Evolutionary conservation across 1,140 invertebrate species (phyloP).

Genomic region (Tribolium castaneum): DNA sequence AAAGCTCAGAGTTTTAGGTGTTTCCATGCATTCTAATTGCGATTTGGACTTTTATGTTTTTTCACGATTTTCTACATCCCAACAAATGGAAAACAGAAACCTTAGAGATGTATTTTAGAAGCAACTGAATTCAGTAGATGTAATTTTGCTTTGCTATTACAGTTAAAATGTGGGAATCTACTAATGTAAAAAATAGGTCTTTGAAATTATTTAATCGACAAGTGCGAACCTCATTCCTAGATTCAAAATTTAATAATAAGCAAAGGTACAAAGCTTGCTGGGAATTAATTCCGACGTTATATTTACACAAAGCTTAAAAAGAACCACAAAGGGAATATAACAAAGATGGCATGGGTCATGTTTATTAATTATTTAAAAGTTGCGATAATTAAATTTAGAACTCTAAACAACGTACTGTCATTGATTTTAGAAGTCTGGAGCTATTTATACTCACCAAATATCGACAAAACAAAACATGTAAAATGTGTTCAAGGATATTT

Average conservation of each 20-base stretch:
- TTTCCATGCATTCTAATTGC: too few relatives aligned
- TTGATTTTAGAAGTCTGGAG: neutral
- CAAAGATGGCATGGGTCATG: neutral
- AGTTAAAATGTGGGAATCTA: neutral
- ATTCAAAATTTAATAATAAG: slow-evolving; percentile 3
- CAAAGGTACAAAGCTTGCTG: neutral
- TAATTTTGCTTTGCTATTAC: too few relatives aligned
- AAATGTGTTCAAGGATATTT: too few relatives aligned
- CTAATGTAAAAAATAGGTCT: too few relatives aligned
- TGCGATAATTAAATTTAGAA: neutral
- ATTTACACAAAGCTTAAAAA: neutral
- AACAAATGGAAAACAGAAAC: too few relatives aligned
- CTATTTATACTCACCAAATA: too few relatives aligned
- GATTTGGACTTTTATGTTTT: too few relatives aligned
- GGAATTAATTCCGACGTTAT: neutral
- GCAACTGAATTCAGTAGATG: neutral
- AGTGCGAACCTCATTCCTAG: neutral
- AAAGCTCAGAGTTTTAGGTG: too few relatives aligned
- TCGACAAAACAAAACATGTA: too few relatives aligned
- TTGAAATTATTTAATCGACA: neutral
- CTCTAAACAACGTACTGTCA: too few relatives aligned
- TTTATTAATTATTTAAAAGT: slow-evolving; percentile 5
- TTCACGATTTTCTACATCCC: too few relatives aligned
- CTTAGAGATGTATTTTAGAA: too few relatives aligned
- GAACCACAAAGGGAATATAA: slow-evolving; percentile 7